These are phyloP conservation scores for Arenaria interpres DNA, from an alignment of 2,113 vertebrate species.

Conservation along the genomic window DNA sequence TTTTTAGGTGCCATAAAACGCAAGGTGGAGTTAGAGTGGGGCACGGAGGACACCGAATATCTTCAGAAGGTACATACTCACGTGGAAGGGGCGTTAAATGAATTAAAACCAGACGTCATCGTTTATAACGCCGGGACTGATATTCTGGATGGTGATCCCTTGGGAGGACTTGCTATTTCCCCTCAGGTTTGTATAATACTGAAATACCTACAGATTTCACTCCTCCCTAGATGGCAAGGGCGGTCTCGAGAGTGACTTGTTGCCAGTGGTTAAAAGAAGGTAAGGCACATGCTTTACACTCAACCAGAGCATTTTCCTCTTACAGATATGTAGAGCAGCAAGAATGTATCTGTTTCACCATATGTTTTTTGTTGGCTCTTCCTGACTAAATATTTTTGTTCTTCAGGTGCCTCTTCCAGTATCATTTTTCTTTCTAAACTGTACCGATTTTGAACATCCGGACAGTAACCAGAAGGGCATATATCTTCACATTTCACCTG, in stretches of 20 bases:
- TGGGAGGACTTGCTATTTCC: slow-evolving; percentile 92
- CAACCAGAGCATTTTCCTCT: no score
- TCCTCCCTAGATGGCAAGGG: neutral
- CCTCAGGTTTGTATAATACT: slow-evolving; percentile 81
- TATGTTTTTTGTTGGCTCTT: neutral
- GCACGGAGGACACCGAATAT: slow-evolving; percentile 90
- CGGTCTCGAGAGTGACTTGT: neutral
- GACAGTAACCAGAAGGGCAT: neutral
- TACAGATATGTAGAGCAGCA: accelerated
- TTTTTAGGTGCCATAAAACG: slow-evolving; percentile 88
- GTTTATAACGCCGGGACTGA: slow-evolving; percentile 96
- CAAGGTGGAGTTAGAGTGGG: slow-evolving; percentile 93
- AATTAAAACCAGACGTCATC: slow-evolving; percentile 84
- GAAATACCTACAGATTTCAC: neutral
- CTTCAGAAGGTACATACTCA: slow-evolving; percentile 88
- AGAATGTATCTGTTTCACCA: neutral
- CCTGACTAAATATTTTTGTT: neutral
- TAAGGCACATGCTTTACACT: no score
- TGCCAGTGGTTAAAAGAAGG: neutral
- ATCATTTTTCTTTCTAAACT: neutral
- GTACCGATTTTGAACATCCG: neutral
- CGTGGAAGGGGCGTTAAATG: slow-evolving; percentile 82
- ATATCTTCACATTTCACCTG: neutral
- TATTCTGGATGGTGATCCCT: slow-evolving; percentile 89
- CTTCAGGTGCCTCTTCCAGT: neutral